phyloP scores from a whole-genome alignment of 2,888 invertebrate species.

The Luperina nickerlii region DNA sequence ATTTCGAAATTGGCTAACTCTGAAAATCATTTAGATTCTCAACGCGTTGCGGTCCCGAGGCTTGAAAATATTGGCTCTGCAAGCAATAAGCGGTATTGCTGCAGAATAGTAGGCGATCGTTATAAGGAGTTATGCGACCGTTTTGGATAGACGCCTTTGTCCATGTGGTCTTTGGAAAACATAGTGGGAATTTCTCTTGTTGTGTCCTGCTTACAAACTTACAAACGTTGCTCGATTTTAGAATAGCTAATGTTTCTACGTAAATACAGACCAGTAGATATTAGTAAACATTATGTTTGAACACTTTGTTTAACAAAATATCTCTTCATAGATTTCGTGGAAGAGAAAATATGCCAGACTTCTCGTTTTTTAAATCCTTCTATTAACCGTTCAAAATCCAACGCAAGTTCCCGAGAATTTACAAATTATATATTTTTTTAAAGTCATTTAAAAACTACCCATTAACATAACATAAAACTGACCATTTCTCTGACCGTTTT shows the following conservation, averaged over 20 bases:
- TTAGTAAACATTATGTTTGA: conserved; percentile 1
- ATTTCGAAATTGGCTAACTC: conserved; percentile 70
- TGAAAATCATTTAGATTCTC: conserved; percentile 77
- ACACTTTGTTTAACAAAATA: conserved; percentile 10
- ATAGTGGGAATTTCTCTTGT: conserved; percentile 46
- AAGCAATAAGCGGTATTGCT: conserved; percentile 79
- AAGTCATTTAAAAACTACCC: no score
- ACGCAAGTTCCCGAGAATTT: conserved; percentile 4
- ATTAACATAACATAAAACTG: no score
- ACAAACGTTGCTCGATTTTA: conserved; percentile 19
- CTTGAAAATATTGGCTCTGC: conserved; percentile 80
- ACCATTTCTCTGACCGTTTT: no score
- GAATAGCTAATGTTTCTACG: background rate
- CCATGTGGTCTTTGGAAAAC: conserved; percentile 53
- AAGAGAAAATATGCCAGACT: background rate
- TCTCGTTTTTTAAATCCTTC: conserved; percentile 18
- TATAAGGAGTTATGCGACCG: conserved; percentile 75
- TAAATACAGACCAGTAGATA: conserved; percentile 1
- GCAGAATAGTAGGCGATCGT: conserved; percentile 78
- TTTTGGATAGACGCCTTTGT: conserved; percentile 67
- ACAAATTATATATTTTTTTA: conserved; percentile 37
- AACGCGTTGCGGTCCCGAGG: conserved; percentile 74
- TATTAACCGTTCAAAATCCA: conserved; percentile 16
- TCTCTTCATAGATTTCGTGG: background rate
- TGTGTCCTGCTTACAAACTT: conserved; percentile 31